A percentile compares a stretch with the other conserved stretches of the same genome.
Conservation (phyloP, 2,888 invertebrate species). For the Argynnis bischoffii region DNA sequence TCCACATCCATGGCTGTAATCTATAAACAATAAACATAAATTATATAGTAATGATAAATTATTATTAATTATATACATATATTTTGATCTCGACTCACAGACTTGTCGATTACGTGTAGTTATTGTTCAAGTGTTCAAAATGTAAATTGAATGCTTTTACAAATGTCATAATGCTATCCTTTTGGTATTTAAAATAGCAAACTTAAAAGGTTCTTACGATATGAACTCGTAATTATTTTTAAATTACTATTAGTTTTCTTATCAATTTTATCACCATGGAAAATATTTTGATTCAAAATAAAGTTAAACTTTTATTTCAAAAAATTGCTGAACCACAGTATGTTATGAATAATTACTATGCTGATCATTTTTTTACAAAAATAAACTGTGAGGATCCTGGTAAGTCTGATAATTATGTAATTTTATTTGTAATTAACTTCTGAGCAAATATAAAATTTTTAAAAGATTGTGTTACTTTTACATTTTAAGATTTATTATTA, state of each 20-base stretch:
- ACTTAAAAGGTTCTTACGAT: background rate
- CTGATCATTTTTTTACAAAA: slow-evolving; percentile 84
- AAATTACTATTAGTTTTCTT: slow-evolving; percentile 7
- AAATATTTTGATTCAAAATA: slow-evolving; percentile 61
- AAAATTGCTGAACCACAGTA: slow-evolving; percentile 83
- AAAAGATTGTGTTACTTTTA: too few relatives aligned
- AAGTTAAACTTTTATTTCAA: slow-evolving; percentile 81
- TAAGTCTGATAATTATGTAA: slow-evolving; percentile 46
- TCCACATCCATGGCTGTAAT: too few relatives aligned
- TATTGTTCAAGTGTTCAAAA: slow-evolving; percentile 2
- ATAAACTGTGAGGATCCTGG: slow-evolving; percentile 78
- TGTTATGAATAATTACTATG: slow-evolving; percentile 84
- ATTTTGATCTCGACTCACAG: too few relatives aligned
- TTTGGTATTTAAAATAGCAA: background rate
- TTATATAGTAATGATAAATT: too few relatives aligned
- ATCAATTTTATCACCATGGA: slow-evolving; percentile 39
- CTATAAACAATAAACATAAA: too few relatives aligned
- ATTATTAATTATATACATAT: too few relatives aligned
- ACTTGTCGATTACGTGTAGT: slow-evolving; percentile 1
- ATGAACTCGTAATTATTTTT: slow-evolving; percentile 8
- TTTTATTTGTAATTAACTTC: too few relatives aligned
- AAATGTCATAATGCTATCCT: background rate
- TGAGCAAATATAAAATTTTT: too few relatives aligned
- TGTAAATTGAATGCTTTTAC: background rate
- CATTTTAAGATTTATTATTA: too few relatives aligned